phyloP scores from a whole-genome alignment of 2,113 vertebrate genomes.

The Hippoglossus stenolepis region DNA sequence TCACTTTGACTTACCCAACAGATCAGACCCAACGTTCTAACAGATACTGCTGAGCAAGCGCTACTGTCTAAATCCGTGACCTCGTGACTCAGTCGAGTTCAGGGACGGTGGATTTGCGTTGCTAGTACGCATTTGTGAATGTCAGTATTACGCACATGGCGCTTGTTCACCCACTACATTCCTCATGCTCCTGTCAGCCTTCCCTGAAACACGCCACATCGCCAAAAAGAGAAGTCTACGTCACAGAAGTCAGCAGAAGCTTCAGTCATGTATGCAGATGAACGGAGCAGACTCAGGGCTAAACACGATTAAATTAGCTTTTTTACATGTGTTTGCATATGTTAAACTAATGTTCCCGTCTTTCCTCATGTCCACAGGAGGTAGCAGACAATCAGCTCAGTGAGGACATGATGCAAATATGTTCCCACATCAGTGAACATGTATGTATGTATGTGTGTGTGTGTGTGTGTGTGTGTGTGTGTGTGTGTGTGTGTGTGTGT shows the following conservation, averaged over 20 bases:
- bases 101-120: slow-evolving; percentile 9
- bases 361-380: not conserved
- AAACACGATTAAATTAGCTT: slow-evolving; percentile 27
- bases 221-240: not conserved
- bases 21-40: not conserved
- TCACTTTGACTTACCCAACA: not conserved
- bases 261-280: not conserved
- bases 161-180: slow-evolving; percentile 53
- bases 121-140: slow-evolving; percentile 48
- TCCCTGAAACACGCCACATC: slow-evolving; percentile 13
- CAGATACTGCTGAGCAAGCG: slow-evolving; percentile 41
- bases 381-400: too few species aligned
- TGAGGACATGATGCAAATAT: too few species aligned
- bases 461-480: too few species aligned
- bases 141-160: slow-evolving; percentile 39
- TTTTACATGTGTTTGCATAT: slow-evolving; percentile 35
- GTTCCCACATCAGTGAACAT: too few species aligned
- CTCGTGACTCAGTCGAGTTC: not conserved
- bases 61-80: not conserved
- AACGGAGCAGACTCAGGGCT: not conserved
- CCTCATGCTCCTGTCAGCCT: slow-evolving; percentile 46
- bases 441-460: too few species aligned
- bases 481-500: too few species aligned
- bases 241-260: slow-evolving; percentile 30
- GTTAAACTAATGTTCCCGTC: slow-evolving; percentile 19